A percentile compares a stretch with the other conserved stretches of the same genome.
These are phyloP conservation scores for Prochilodus magdalenae DNA, from an alignment of 2,113 vertebrate genomes.

Conservation along the genomic window DNA sequence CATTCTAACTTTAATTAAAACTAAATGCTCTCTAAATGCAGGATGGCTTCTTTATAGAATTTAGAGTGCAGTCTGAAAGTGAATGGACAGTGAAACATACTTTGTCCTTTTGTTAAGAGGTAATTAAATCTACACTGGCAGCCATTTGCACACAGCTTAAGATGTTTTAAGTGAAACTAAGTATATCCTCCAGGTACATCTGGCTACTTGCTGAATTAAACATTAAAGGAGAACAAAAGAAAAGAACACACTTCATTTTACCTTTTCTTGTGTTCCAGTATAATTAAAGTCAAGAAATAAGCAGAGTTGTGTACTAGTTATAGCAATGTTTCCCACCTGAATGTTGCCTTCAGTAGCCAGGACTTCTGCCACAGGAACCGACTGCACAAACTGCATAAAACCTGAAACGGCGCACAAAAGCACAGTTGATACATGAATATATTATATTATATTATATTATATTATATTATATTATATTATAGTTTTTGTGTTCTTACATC, in stretches of 20 bases:
- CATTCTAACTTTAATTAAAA: neutral
- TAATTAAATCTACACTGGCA: too few relatives aligned
- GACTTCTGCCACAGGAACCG: conserved; percentile 96
- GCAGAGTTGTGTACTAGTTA: too few relatives aligned
- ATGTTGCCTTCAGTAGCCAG: conserved; percentile 97
- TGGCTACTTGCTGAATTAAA: too few relatives aligned
- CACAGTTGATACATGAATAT: neutral
- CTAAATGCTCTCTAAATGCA: neutral
- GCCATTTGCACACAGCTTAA: too few relatives aligned
- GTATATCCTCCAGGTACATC: too few relatives aligned
- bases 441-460: neutral
- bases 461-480: neutral
- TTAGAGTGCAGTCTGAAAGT: neutral
- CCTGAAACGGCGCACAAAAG: conserved; percentile 71
- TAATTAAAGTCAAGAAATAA: too few relatives aligned
- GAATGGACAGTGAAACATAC: neutral
- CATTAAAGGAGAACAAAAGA: too few relatives aligned
- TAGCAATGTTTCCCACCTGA: conserved; percentile 80
- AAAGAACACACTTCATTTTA: too few relatives aligned
- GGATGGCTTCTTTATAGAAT: neutral
- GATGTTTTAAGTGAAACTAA: too few relatives aligned
- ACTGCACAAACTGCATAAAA: conserved; percentile 99
- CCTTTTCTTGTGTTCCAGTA: too few relatives aligned
- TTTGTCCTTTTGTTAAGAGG: too few relatives aligned
- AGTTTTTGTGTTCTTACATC: neutral